Percentiles rank a stretch among this genome's conserved stretches.
phyloP scores from a whole-genome alignment of 2,113 vertebrate genomes.

The Anas platyrhynchos region DNA sequence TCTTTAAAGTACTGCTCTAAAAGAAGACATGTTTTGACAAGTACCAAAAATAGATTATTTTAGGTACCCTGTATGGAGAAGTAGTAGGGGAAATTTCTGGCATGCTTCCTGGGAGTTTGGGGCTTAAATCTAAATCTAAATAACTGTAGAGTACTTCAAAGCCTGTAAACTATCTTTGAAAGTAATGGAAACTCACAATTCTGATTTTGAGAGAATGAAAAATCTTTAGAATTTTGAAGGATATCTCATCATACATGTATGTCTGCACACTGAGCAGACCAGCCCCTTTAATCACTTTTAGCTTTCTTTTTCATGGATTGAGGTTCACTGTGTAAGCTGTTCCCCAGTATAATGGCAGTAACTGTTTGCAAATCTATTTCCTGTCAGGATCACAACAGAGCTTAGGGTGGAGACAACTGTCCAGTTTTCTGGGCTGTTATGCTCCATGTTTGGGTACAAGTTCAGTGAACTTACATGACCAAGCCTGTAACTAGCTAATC shows the following conservation, averaged over 20 bases:
- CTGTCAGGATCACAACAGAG: background rate
- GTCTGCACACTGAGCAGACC: background rate
- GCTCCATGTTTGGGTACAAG: background rate
- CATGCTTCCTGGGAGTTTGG: background rate
- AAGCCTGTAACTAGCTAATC: background rate
- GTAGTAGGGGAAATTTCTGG: background rate
- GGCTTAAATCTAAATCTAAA: background rate
- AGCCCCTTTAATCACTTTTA: background rate
- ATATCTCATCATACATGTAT: background rate
- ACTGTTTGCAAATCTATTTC: background rate
- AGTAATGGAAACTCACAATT: background rate
- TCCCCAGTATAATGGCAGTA: background rate
- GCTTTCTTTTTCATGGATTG: background rate
- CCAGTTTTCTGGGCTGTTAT: background rate
- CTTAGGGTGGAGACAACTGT: background rate
- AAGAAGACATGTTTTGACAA: background rate
- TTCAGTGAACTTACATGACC: background rate
- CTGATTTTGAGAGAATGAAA: background rate
- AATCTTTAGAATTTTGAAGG: background rate
- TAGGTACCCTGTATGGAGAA: background rate
- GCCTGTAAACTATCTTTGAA: background rate
- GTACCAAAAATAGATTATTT: background rate
- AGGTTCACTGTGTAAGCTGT: background rate
- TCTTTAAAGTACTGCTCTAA: background rate
- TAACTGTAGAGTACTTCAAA: background rate